phyloP scores from a whole-genome alignment of 2,797 vertebrate species.

The Leucoraja ocellata region DNA sequence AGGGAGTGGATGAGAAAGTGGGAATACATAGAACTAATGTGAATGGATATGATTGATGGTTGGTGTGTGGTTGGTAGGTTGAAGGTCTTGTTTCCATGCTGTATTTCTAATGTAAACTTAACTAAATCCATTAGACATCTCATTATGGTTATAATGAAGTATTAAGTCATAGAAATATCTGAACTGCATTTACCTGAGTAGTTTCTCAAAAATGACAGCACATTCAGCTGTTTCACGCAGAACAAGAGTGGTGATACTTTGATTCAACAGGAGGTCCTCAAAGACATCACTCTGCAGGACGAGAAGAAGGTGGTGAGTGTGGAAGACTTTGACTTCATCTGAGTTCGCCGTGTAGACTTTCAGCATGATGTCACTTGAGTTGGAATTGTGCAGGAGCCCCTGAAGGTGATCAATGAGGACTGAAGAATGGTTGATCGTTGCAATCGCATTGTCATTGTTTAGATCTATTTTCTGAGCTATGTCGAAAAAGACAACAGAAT shows the following conservation, averaged over 20 bases:
- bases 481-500: neutral
- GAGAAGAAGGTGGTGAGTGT: slow-evolving; percentile 77
- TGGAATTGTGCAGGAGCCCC: slow-evolving; percentile 70
- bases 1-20: too few relatives aligned
- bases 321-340: slow-evolving; percentile 82
- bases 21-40: too few relatives aligned
- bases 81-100: too few relatives aligned
- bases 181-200: slow-evolving; percentile 68
- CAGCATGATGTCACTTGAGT: slow-evolving; percentile 73
- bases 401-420: slow-evolving; percentile 77
- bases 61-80: too few relatives aligned
- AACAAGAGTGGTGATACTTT: slow-evolving; percentile 62
- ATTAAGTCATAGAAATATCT: neutral
- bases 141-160: neutral
- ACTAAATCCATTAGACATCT: neutral
- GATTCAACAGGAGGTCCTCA: slow-evolving; percentile 65
- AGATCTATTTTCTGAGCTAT: slow-evolving; percentile 65
- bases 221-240: slow-evolving; percentile 68
- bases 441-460: slow-evolving; percentile 54
- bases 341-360: slow-evolving; percentile 71
- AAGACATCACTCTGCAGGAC: slow-evolving; percentile 77
- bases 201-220: slow-evolving; percentile 73
- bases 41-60: too few relatives aligned
- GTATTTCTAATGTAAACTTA: too few relatives aligned
- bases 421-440: slow-evolving; percentile 84